Conservation (phyloP, 1,140 invertebrate species). For the Rhizoglyphus robini region DNA sequence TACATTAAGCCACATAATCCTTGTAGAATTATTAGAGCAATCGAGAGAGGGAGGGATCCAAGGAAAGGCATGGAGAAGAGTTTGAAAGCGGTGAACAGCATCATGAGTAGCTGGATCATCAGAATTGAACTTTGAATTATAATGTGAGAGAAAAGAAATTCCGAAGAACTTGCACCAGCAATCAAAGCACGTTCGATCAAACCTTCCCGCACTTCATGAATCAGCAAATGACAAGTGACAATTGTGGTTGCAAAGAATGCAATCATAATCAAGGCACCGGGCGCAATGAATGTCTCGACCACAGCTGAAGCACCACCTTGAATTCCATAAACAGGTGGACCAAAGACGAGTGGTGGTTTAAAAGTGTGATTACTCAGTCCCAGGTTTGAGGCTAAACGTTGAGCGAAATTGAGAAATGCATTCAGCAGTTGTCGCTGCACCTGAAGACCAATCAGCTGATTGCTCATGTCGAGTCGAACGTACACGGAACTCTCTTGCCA, state of each 20-base stretch:
- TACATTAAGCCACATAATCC: conserved; percentile 15
- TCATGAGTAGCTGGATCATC: neutral
- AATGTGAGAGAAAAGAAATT: conserved; percentile 19
- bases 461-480: conserved; percentile 19
- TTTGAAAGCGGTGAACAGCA: conserved; percentile 15
- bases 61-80: neutral
- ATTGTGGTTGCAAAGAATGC: conserved; percentile 90
- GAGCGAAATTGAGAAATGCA: conserved; percentile 27
- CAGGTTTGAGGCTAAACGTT: conserved; percentile 19
- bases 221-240: conserved; percentile 73
- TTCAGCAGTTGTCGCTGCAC: conserved; percentile 23
- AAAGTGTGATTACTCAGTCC: conserved; percentile 18
- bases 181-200: conserved; percentile 74
- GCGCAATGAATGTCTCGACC: conserved; percentile 50
- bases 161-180: conserved; percentile 33
- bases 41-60: conserved; percentile 16
- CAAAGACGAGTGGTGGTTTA: conserved; percentile 44
- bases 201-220: conserved; percentile 79
- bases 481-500: conserved; percentile 1
- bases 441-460: conserved; percentile 25
- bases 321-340: conserved; percentile 67
- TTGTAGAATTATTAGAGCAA: neutral
- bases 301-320: conserved; percentile 54
- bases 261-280: conserved; percentile 46
- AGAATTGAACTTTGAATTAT: conserved; percentile 2